Evolutionary conservation across 2,113 vertebrate species (phyloP), one percentile per base, ranked within the genome.

Genomic region (Oenanthe melanoleuca): DNA sequence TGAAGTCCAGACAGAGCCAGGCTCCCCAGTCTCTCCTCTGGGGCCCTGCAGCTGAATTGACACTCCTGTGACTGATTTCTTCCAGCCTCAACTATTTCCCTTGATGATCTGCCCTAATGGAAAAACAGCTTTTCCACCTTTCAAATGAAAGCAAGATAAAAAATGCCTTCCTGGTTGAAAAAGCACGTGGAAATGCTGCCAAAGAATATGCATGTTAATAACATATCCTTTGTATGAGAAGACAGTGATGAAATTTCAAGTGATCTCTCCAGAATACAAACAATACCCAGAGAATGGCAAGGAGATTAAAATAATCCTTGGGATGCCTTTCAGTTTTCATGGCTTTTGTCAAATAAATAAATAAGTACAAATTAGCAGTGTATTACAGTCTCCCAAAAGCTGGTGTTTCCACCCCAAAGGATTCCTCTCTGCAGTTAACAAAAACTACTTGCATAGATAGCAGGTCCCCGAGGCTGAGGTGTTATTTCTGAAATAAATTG

Each of bases 401-500:
- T 79, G 18, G 5, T 95, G 50, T 34, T 91, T 95, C 71, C 4
- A 0, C 52, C 79, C 86, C n/a, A 2, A n/a, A 86, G 93, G 92
- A 96, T 91, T 87, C 50, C 12, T 71, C 70, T 93, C 65, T 24
- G 10, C 64, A 34, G 66, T 89, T 96, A 86, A 96, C 96, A 87
- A 91, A 94, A 90, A 92, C 28, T 79, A 59, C 67, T 89, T 82
- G 64, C 56, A 79, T 4, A 95, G 77, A 92, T 95, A 96, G 80
- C 63, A 88, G 56, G 92, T 96, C 81, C 88, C 94, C 0, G 2
- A 95, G 84, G 75, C 78, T 57, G 88, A 84, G 78, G 73, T 52
- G 65, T 80, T 92, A 67, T 95, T 97, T 94, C 80, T 71, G 85
- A 97, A 97, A 93, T 95, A 94, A 95, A 96, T 94, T 92, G 87